phyloP scores from a whole-genome alignment of 2,888 invertebrate species.

The Ophioninae sp. region DNA sequence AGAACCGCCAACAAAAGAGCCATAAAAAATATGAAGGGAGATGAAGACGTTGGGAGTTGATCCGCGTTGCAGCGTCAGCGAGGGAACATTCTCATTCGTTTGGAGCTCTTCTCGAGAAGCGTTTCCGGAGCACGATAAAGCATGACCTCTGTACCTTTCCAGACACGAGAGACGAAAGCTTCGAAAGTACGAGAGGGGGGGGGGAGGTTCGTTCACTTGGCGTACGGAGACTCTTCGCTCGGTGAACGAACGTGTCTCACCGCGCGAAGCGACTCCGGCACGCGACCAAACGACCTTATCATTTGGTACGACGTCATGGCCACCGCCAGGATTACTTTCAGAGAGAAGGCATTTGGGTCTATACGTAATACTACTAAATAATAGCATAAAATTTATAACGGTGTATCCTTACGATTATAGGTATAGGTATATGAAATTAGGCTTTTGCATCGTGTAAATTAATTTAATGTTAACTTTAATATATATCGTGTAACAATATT shows the following conservation, averaged over 20 bases:
- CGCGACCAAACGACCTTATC: conserved; percentile 60
- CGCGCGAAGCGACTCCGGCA: conserved; percentile 51
- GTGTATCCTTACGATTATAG: too few species aligned
- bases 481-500: too few species aligned
- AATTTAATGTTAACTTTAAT: too few species aligned
- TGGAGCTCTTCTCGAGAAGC: conserved; percentile 58
- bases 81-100: conserved; percentile 53
- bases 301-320: conserved; percentile 50
- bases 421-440: too few species aligned
- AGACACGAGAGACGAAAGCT: conserved; percentile 26
- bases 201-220: conserved; percentile 48
- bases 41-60: conserved; percentile 31
- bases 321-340: too few species aligned
- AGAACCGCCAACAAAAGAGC: not conserved
- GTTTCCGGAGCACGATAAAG: conserved; percentile 63
- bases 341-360: too few species aligned
- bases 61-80: conserved; percentile 38
- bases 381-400: too few species aligned
- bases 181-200: conserved; percentile 39
- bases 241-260: conserved; percentile 54
- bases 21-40: not conserved
- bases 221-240: conserved; percentile 61
- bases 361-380: too few species aligned
- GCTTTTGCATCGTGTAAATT: too few species aligned
- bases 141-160: conserved; percentile 58